Evolutionary conservation across 2,888 invertebrate species (phyloP).

Genomic region (Thecophora atra): DNA sequence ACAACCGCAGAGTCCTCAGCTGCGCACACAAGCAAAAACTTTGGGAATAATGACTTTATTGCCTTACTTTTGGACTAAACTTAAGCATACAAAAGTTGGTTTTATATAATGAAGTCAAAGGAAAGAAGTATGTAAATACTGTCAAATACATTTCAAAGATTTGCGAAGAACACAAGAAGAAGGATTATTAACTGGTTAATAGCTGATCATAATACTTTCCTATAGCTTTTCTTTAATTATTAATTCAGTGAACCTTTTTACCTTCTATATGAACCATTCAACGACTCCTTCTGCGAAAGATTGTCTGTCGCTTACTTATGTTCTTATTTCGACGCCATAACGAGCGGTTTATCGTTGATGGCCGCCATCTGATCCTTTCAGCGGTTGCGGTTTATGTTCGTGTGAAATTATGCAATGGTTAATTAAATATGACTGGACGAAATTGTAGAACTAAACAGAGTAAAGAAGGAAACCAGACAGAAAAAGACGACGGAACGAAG

Average conservation of each 20-base stretch:
- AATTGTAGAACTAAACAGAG: neutral
- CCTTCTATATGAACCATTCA: neutral
- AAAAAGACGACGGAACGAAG: neutral
- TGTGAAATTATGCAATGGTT: neutral
- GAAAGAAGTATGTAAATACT: too few relatives aligned
- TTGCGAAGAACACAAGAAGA: too few relatives aligned
- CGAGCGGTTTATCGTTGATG: neutral
- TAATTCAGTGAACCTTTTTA: neutral
- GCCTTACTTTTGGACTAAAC: neutral
- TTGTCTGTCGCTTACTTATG: neutral
- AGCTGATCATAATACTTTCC: too few relatives aligned
- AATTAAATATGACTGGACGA: neutral
- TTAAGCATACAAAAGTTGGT: too few relatives aligned
- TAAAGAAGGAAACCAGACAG: neutral
- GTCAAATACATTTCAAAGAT: too few relatives aligned
- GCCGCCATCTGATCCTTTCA: neutral
- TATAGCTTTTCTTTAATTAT: neutral
- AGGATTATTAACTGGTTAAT: too few relatives aligned
- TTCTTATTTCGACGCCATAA: neutral
- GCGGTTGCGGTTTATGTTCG: neutral
- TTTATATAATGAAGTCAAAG: too few relatives aligned
- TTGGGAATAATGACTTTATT: neutral
- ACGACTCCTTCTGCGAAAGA: neutral
- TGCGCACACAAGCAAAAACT: too few relatives aligned
- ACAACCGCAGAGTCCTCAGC: neutral